Base-by-base conservation (phyloP, 2,113 vertebrate genomes). In the Planiliza haematocheilus region DNA sequence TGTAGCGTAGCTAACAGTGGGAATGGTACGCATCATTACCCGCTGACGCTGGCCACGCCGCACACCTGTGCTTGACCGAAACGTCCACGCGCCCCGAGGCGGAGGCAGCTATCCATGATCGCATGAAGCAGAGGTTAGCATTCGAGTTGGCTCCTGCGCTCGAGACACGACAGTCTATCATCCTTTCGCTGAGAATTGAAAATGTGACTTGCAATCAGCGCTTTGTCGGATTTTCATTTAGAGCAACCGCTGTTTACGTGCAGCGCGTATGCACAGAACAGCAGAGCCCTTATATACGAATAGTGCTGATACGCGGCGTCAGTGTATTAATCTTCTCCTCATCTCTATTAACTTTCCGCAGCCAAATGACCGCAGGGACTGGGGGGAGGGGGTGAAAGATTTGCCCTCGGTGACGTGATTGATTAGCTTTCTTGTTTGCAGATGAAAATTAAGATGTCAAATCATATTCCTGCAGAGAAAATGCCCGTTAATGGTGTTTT, bases 371-470 rank as follows among this genome's bases (percentile, higher is more conserved):
- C 68, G 41, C 53, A 82, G 81, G 79, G 84, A 82, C 77, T 20
- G 20, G 18, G 21, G 34, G 66, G 41, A 78, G 21, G 34, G 66
- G 41, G 77, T 79, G 78, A 75, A 76, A 86, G 83, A 77, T 59
- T 16, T 51, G 58, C 78, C 72, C 77, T 83, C 48, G 36, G 71
- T 79, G 62, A 77, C 10, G 50, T 85, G 83, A 90, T 87, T 89
- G 87, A 93, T 91, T 89, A 85, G 79, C 78, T 94, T 89, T 90
- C 85, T 88, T 88, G 79, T 90, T 88, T 92, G 94, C 93, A 94
- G 91, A 94, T 94, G 94, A 94, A 95, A 94, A 96, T 95, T 79
- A 96, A 95, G 82, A 36, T 90, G 92, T 94, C 94, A 84, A 84
- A 90, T 93, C 91, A 82, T 93, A 94, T 89, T 86, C 91, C 91